Evolutionary conservation across 1,140 invertebrate species (phyloP).

Genomic region (Drosophila sp.): DNA sequence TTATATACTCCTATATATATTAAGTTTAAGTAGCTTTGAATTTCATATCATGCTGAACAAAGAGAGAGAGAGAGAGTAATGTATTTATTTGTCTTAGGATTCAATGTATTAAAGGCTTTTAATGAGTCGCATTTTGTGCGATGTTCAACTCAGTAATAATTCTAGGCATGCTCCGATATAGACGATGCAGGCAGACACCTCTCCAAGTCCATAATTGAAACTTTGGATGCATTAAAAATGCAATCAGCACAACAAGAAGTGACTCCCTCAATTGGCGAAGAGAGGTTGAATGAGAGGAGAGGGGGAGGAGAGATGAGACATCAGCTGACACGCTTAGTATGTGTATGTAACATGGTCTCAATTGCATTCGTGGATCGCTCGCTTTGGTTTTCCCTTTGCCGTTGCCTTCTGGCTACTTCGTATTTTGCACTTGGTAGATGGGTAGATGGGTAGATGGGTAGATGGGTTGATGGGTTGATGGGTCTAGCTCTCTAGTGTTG

Average conservation of each 20-base stretch:
- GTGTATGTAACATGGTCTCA: slow-evolving; percentile 52
- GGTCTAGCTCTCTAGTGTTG: slow-evolving; percentile 40
- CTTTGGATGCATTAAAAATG: slow-evolving; percentile 78
- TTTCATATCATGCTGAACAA: too few relatives aligned
- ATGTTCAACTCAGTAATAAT: neutral
- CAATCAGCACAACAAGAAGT: slow-evolving; percentile 72
- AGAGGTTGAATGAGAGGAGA: neutral
- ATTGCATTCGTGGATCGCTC: slow-evolving; percentile 64
- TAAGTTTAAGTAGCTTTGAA: too few relatives aligned
- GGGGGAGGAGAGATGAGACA: neutral
- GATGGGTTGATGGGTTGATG: too few relatives aligned
- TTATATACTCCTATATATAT: too few relatives aligned
- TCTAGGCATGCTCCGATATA: neutral
- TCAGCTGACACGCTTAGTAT: slow-evolving; percentile 36
- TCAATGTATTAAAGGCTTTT: neutral
- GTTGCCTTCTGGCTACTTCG: slow-evolving; percentile 22
- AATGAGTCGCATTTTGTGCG: neutral
- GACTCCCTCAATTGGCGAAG: neutral
- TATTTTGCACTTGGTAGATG: too few relatives aligned
- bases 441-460: too few relatives aligned
- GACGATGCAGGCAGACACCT: neutral
- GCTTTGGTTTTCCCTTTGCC: too few relatives aligned
- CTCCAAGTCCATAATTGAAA: slow-evolving; percentile 66
- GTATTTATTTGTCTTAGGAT: too few relatives aligned
- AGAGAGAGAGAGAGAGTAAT: too few relatives aligned